A percentile compares a stretch with the other conserved stretches of the same genome.
These are phyloP conservation scores for Muscicapa comitata DNA, from an alignment of 2,797 vertebrate species.

Conservation along the genomic window DNA sequence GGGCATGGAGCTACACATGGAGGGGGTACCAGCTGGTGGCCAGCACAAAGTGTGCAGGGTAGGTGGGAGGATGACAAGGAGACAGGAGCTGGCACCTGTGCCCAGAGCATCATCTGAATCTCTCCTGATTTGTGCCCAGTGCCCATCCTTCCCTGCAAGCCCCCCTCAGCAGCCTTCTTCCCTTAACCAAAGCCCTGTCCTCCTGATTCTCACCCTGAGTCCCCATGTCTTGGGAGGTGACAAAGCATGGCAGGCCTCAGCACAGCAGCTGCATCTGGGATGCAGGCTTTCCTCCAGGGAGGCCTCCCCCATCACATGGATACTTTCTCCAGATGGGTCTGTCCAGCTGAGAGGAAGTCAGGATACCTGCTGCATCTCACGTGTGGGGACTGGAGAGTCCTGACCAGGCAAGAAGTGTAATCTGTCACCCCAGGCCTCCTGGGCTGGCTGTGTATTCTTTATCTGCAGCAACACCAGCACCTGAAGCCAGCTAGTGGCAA, in stretches of 20 bases:
- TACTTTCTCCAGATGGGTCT: background rate
- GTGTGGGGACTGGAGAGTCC: background rate
- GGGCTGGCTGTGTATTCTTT: rapidly evolving
- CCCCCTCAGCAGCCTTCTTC: rapidly evolving
- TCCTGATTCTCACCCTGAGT: rapidly evolving
- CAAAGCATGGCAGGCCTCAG: background rate
- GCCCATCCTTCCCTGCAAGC: background rate
- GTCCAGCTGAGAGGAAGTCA: background rate
- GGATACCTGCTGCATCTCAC: background rate
- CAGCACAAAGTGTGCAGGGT: background rate
- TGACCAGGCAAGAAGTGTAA: background rate
- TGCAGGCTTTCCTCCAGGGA: background rate
- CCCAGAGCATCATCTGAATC: background rate
- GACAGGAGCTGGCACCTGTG: background rate
- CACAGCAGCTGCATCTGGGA: background rate
- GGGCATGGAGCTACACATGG: background rate
- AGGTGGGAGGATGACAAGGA: background rate
- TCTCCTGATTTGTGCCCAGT: background rate
- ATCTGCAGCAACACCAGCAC: background rate
- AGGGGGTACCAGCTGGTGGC: no score
- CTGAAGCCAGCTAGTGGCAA: background rate
- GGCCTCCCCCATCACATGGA: rapidly evolving
- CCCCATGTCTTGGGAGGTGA: rapidly evolving
- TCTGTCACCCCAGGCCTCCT: background rate
- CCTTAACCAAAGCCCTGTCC: background rate